Conservation (phyloP, 2,888 invertebrate genomes). For the Dioctria linearis region DNA sequence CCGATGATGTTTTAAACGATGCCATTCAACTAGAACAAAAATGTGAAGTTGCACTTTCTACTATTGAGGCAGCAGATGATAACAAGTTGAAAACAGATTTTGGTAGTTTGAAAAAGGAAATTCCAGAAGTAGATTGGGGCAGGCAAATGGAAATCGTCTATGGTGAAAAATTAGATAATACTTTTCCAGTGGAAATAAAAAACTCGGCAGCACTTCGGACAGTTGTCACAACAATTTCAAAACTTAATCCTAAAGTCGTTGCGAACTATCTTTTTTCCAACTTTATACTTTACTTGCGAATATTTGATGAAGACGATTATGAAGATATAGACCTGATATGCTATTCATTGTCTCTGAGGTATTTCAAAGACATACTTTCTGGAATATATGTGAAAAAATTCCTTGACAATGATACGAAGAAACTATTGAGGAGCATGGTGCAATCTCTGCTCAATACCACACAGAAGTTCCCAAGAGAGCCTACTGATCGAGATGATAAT, state of each 20-base stretch:
- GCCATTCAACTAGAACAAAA: not conserved
- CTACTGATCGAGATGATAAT: not conserved
- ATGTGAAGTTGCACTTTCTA: not conserved
- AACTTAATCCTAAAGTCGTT: not conserved
- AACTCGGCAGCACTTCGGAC: not conserved
- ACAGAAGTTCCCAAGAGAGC: not conserved
- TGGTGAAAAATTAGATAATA: not conserved
- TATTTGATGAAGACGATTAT: not conserved
- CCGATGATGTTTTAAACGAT: not conserved
- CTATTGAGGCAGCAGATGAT: not conserved
- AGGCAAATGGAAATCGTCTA: not conserved
- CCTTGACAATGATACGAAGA: not conserved
- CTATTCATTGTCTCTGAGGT: too few relatives aligned
- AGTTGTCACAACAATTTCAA: not conserved
- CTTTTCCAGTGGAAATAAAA: not conserved
- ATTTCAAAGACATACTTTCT: not conserved
- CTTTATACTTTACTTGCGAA: not conserved
- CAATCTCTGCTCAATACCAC: too few relatives aligned
- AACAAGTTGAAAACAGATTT: not conserved
- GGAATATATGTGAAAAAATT: not conserved
- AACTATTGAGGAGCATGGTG: not conserved
- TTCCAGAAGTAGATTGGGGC: slow-evolving; percentile 4
- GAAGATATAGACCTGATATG: not conserved
- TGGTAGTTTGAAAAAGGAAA: not conserved
- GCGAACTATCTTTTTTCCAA: not conserved